Evolutionary conservation across 1,140 invertebrate species (phyloP), one percentile per base, ranked within the genome.

Genomic region (Macrosteles quadrilineatus): DNA sequence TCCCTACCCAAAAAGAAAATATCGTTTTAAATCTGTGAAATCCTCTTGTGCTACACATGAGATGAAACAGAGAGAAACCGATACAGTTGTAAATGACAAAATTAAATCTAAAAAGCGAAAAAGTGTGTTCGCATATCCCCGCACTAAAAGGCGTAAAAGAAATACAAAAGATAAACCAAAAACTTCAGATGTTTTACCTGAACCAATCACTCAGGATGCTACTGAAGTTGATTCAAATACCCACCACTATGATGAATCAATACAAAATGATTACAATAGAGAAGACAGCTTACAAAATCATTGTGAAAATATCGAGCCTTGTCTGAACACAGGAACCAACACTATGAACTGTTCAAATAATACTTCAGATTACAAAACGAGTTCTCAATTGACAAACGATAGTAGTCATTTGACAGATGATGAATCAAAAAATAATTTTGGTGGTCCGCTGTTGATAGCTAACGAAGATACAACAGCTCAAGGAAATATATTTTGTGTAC

Each of bases 401-500:
- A 36, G 32, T 36, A 36, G n/a, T 19, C 2, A 50, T 19, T 50
- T n/a, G n/a, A n/a, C 3, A 19, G 47, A 50, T 9, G 47, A 50
- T 11, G 21, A 19, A 19, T 50, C n/a, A 21, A 59, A 25, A 29
- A 59, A 25, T 27, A 25, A 59, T 29, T 59, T 59, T 59, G 55
- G 55, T 6, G 55, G 55, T 21, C 55, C 55, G 9, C 27, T 59
- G 27, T 21, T 59, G 23, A 59, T 59, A 27, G 55, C 55, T 25
- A 29, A n/a, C 27, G 25, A 30, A 27, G 27, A 25, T 30, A 4
- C 55, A 59, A 3, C 55, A 45, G 1, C 23, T 21, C 27, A 45
- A 66, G 23, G 14, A 9, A 43, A 66, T 27, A 43, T 66, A 19
- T 29, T 66, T 40, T 66, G 40, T 66, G 31, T 66, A 27, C 63